Evolutionary conservation across 2,888 invertebrate genomes (phyloP).

Genomic region (Pterobdella sp.): DNA sequence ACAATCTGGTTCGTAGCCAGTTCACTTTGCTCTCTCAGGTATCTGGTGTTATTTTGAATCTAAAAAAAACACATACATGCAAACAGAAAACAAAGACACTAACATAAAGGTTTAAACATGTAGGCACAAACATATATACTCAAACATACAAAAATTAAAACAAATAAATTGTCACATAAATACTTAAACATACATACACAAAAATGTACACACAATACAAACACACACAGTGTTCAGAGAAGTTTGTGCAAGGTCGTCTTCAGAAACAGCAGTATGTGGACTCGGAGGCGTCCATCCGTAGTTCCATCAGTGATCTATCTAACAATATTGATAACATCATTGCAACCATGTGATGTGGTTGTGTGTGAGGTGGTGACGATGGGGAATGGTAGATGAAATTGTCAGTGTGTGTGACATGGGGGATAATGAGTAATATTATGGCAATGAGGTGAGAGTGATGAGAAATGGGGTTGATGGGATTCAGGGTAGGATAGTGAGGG

Average conservation of each 20-base stretch:
- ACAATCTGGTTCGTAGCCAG: slow-evolving; percentile 50
- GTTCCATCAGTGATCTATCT: slow-evolving; percentile 57
- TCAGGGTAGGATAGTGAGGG: too few relatives aligned
- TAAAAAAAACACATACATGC: too few relatives aligned
- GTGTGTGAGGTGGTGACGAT: not conserved
- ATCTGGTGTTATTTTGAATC: too few relatives aligned
- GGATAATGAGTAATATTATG: too few relatives aligned
- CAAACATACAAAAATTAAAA: not conserved
- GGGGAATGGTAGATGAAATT: too few relatives aligned
- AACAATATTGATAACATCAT: slow-evolving; percentile 48
- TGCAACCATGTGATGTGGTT: slow-evolving; percentile 32
- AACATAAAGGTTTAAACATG: not conserved
- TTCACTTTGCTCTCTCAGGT: slow-evolving; percentile 37
- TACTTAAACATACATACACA: not conserved
- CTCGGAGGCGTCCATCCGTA: slow-evolving; percentile 55
- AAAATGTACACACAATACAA: not conserved
- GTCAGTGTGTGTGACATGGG: too few relatives aligned
- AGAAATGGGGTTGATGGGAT: too few relatives aligned
- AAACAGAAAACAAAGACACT: not conserved
- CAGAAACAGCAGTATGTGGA: slow-evolving; percentile 59
- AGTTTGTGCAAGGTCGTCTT: slow-evolving; percentile 59
- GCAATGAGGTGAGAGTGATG: too few relatives aligned
- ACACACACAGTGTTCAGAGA: slow-evolving; percentile 57
- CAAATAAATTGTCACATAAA: not conserved
- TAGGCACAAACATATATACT: not conserved